A percentile compares a stretch with the other conserved stretches of the same genome.
phyloP scores from a whole-genome alignment of 92 coral and sea anemone genomes.

The Bergia sp. region DNA sequence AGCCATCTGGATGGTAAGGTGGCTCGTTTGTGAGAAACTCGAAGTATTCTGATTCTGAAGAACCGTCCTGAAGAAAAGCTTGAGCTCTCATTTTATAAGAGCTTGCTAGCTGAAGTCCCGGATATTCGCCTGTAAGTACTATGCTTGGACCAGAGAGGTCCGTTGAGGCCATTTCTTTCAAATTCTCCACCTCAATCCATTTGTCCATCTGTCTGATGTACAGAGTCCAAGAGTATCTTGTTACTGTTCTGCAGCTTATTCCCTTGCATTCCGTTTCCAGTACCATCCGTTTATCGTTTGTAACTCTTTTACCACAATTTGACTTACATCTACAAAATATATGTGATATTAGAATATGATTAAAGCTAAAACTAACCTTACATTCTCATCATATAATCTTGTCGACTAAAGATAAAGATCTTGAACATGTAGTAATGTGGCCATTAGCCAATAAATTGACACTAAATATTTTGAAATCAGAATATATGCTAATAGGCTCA shows the following conservation, averaged over 20 bases:
- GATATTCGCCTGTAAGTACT: constrained; percentile 13
- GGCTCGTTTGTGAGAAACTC: constrained; percentile 66
- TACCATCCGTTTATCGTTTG: constrained; percentile 45
- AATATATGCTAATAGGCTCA: no score
- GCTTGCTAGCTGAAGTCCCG: constrained; percentile 49
- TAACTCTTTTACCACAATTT: constrained; percentile 59
- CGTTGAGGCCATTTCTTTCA: constrained; percentile 45
- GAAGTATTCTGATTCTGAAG: constrained; percentile 51
- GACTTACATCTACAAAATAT: constrained; percentile 43
- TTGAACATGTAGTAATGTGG: no score
- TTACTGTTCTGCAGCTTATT: constrained; percentile 31
- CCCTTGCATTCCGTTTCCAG: constrained; percentile 59
- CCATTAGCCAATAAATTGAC: no score
- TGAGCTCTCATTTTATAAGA: constrained; percentile 45
- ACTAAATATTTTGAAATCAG: no score
- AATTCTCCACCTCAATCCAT: constrained; percentile 51
- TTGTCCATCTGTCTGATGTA: constrained; percentile 5
- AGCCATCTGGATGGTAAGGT: constrained; percentile 40
- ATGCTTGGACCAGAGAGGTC: constrained; percentile 55
- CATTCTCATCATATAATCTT: no score
- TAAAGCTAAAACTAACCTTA: no score
- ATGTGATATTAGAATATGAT: neutral
- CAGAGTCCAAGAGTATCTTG: constrained; percentile 25
- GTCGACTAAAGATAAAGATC: no score
- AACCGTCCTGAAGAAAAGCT: constrained; percentile 46